Percentiles rank a stretch among this genome's conserved stretches.
Conservation (phyloP, 2,113 vertebrate species). For the Australoheros scitulus region DNA sequence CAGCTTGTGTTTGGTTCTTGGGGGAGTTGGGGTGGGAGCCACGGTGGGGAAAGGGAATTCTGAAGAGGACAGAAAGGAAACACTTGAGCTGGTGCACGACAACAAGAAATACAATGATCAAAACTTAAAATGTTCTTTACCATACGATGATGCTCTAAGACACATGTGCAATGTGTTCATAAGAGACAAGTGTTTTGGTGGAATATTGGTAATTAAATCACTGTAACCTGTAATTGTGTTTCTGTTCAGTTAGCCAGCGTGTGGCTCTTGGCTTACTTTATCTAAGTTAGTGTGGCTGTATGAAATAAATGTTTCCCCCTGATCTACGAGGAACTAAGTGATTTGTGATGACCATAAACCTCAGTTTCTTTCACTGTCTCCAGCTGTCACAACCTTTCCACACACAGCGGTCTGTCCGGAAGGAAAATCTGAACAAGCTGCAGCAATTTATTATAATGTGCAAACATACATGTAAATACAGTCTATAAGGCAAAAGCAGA, state of each 20-base stretch:
- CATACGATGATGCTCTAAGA: background rate
- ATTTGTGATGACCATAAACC: background rate
- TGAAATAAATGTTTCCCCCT: background rate
- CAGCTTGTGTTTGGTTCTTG: slow-evolving; percentile 90
- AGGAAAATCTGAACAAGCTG: no score
- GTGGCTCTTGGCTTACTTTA: background rate
- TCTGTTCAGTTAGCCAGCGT: background rate
- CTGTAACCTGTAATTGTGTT: background rate
- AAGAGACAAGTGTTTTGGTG: background rate
- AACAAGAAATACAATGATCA: background rate
- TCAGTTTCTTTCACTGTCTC: no score
- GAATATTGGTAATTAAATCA: background rate
- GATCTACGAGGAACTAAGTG: background rate
- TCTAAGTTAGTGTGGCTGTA: background rate
- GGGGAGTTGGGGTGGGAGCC: slow-evolving; percentile 84
- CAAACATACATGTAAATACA: background rate
- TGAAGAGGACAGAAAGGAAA: slow-evolving; percentile 54
- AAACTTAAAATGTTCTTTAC: background rate
- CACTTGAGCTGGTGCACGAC: background rate
- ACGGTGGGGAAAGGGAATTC: slow-evolving; percentile 93
- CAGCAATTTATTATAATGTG: no score
- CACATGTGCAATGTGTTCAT: background rate
- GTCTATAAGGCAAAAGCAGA: background rate
- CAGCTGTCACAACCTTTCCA: no score
- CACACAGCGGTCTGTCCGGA: no score